phyloP scores from a whole-genome alignment of 2,797 vertebrate genomes.

The Arrhamphus sclerolepis region DNA sequence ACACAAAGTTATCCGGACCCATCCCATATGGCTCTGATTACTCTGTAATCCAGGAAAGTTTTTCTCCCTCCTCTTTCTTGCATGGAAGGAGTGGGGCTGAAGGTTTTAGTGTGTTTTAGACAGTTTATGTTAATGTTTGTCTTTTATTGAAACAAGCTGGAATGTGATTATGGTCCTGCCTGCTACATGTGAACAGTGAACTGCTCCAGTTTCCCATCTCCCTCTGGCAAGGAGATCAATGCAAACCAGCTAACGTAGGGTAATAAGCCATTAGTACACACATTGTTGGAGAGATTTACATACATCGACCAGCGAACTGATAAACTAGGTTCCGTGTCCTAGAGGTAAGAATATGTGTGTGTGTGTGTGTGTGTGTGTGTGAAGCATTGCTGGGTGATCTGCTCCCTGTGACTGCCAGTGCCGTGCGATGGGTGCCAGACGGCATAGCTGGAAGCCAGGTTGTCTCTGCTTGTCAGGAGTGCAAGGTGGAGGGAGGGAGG shows the following conservation, averaged over 20 bases:
- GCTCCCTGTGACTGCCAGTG: slow-evolving; percentile 53
- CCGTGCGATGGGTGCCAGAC: slow-evolving; percentile 77
- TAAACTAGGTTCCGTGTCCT: slow-evolving; percentile 68
- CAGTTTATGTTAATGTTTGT: slow-evolving; percentile 80
- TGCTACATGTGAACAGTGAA: slow-evolving; percentile 60
- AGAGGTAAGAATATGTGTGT: slow-evolving; percentile 64
- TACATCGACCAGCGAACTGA: slow-evolving; percentile 73
- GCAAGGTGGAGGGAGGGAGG: slow-evolving; percentile 40
- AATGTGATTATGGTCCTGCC: slow-evolving; percentile 79
- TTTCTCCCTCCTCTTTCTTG: slow-evolving; percentile 35
- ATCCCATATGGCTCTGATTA: slow-evolving; percentile 69
- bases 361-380: slow-evolving; percentile 27
- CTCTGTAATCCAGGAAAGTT: slow-evolving; percentile 61
- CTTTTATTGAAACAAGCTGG: slow-evolving; percentile 81
- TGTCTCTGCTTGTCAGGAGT: slow-evolving; percentile 74
- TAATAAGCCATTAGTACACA: slow-evolving; percentile 82
- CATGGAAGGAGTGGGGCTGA: slow-evolving; percentile 49
- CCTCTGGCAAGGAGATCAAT: slow-evolving; percentile 81
- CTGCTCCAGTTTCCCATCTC: slow-evolving; percentile 64
- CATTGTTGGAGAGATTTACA: slow-evolving; percentile 80
- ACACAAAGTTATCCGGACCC: slow-evolving; percentile 50
- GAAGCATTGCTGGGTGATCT: slow-evolving; percentile 47
- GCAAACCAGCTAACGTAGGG: slow-evolving; percentile 81
- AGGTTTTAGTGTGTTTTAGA: slow-evolving; percentile 70
- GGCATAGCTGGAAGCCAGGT: slow-evolving; percentile 72